Conservation (phyloP, 1,140 invertebrate species). For the Saccostrea cuccullata region DNA sequence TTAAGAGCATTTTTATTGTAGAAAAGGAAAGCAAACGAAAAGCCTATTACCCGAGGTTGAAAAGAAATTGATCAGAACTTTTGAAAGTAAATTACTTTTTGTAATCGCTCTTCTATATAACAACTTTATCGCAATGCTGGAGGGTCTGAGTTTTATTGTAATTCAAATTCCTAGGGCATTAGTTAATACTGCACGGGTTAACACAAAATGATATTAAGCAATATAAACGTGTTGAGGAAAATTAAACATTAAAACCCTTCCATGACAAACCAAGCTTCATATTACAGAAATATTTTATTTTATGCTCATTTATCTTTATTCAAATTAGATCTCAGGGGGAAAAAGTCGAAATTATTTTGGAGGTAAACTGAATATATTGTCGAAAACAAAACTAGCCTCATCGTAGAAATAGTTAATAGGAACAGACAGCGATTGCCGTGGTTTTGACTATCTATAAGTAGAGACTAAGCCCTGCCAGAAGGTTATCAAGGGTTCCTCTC, state of each 20-base stretch:
- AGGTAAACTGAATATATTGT: no score
- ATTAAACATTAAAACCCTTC: background rate
- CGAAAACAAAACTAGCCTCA: no score
- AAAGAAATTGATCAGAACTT: conserved; percentile 32
- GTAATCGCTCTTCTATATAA: background rate
- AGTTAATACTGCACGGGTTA: background rate
- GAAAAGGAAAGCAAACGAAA: conserved; percentile 12
- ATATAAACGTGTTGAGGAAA: background rate
- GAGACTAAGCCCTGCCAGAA: no score
- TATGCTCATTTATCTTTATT: no score
- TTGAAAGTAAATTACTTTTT: conserved; percentile 13
- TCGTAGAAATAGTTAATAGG: no score
- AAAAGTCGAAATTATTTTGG: no score
- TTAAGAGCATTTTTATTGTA: conserved; percentile 24
- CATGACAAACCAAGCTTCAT: background rate
- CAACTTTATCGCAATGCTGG: background rate
- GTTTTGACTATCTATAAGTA: no score
- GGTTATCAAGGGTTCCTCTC: no score
- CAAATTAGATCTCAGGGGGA: no score
- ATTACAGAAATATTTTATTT: background rate
- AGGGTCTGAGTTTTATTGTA: background rate
- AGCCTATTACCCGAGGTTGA: conserved; percentile 27
- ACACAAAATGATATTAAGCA: background rate
- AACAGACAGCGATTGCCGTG: no score
- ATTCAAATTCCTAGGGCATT: background rate